A percentile compares a stretch with the other conserved stretches of the same genome.
Evolutionary conservation across 2,797 vertebrate species (phyloP).

Genomic region (Sphenodon punctatus): DNA sequence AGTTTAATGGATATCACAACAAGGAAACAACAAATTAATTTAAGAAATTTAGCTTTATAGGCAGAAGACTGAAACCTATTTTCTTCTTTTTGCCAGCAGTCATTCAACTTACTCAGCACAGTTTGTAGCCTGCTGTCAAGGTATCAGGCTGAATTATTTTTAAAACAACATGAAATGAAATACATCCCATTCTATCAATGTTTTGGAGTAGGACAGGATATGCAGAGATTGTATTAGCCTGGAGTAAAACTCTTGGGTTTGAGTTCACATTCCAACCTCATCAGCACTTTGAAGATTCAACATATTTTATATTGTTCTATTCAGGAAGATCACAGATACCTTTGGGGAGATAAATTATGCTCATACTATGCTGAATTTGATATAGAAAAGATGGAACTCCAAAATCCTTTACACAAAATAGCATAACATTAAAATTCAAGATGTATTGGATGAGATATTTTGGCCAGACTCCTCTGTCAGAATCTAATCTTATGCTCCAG

Average conservation of each 20-base stretch:
- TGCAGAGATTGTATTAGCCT: neutral
- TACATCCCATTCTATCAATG: neutral
- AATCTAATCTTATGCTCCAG: too few species aligned
- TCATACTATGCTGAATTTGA: neutral
- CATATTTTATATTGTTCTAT: neutral
- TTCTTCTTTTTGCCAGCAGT: constrained; percentile 30
- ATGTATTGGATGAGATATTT: too few species aligned
- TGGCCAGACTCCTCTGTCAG: too few species aligned
- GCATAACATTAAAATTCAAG: too few species aligned
- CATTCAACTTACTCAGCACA: constrained; percentile 12
- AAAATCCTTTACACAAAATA: too few species aligned
- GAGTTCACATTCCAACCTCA: constrained; percentile 16
- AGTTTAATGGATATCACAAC: neutral
- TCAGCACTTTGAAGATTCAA: neutral
- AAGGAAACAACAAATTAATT: constrained; percentile 23
- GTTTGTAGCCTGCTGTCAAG: constrained; percentile 7
- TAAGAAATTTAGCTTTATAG: constrained; percentile 28
- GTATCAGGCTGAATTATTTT: constrained; percentile 20
- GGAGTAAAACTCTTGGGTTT: constrained; percentile 29
- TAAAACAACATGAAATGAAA: constrained; percentile 16
- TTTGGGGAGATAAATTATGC: neutral
- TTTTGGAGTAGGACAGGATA: neutral
- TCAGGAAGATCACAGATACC: neutral
- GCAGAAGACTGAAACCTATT: constrained; percentile 27
- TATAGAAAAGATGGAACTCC: too few species aligned